These are phyloP conservation scores for Heliconius cydno DNA, from an alignment of 2,888 invertebrate genomes.

Conservation along the genomic window DNA sequence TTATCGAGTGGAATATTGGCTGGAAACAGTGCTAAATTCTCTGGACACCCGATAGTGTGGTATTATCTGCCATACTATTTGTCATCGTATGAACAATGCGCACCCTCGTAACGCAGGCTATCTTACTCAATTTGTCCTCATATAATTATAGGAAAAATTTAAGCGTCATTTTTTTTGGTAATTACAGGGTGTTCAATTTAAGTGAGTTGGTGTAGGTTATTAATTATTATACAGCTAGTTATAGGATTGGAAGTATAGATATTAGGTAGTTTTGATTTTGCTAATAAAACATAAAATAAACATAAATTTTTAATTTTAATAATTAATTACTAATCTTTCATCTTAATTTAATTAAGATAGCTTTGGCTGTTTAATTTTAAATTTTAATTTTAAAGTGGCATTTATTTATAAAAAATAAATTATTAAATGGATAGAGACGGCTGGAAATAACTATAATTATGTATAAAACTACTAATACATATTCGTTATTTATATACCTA, in stretches of 20 bases:
- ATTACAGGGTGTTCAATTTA: constrained; percentile 27
- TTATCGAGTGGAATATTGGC: constrained; percentile 80
- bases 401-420: too few relatives aligned
- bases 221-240: neutral
- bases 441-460: too few relatives aligned
- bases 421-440: neutral
- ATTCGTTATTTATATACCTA: too few relatives aligned
- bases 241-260: neutral
- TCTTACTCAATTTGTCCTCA: constrained; percentile 75
- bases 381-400: neutral
- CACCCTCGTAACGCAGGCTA: constrained; percentile 65
- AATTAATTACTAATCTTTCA: too few relatives aligned
- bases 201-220: neutral
- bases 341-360: neutral
- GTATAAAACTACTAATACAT: too few relatives aligned
- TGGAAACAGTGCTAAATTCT: constrained; percentile 79
- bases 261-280: neutral
- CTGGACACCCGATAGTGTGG: constrained; percentile 79
- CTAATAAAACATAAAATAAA: neutral
- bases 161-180: constrained; percentile 43
- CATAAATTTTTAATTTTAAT: too few relatives aligned
- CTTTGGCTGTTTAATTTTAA: neutral
- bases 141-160: constrained; percentile 65
- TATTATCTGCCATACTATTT: constrained; percentile 81
- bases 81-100: constrained; percentile 80